These are phyloP conservation scores for Squalus acanthias DNA, from an alignment of 2,797 vertebrate genomes.

Conservation along the genomic window DNA sequence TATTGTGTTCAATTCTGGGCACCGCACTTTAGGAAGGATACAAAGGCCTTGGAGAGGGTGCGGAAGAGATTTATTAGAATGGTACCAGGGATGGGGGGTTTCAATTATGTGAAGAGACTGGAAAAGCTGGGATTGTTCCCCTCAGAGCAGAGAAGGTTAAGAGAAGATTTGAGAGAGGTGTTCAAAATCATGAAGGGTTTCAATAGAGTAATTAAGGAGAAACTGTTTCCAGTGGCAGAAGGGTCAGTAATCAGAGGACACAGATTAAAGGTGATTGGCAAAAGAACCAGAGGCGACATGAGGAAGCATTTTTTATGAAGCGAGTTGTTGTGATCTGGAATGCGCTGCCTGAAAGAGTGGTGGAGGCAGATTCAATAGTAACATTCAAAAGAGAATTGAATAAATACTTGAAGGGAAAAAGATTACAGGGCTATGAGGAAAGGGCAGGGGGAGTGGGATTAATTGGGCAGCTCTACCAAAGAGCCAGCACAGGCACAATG, in stretches of 20 bases:
- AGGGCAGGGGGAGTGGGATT: too few relatives aligned
- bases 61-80: background rate
- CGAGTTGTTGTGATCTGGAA: background rate
- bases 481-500: background rate
- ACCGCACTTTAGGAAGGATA: too few relatives aligned
- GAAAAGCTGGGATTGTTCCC: background rate
- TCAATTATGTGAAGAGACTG: background rate
- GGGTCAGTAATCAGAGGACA: background rate
- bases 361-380: background rate
- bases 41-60: too few relatives aligned
- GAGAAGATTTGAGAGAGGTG: background rate
- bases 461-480: background rate
- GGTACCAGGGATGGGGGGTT: background rate
- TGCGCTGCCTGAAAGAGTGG: background rate
- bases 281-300: background rate
- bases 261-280: background rate
- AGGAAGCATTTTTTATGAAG: background rate
- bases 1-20: too few relatives aligned
- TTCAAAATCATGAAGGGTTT: background rate
- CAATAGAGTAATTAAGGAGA: background rate
- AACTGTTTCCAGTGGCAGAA: background rate
- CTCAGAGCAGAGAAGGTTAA: background rate
- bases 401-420: background rate
- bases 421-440: background rate
- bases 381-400: background rate